Conservation (phyloP, 2,888 invertebrate species). For the Eumacrocentrus americanus region DNA sequence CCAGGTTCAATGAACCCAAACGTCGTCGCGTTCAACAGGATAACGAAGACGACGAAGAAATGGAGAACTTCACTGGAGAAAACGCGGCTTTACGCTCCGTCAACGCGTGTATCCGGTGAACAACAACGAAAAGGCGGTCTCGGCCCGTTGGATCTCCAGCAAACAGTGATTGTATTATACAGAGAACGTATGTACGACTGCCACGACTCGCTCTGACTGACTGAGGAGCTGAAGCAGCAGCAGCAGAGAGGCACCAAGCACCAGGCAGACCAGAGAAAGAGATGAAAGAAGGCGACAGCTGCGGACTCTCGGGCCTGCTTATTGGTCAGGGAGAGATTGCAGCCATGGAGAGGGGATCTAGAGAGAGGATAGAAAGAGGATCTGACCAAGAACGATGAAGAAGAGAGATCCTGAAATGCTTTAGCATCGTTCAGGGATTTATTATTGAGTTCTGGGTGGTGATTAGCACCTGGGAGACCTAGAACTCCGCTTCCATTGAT, state of each 20-base stretch:
- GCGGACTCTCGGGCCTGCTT: conserved; percentile 23
- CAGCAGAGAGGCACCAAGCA: conserved; percentile 7
- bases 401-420: too few relatives aligned
- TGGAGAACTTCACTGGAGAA: conserved; percentile 12
- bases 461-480: too few relatives aligned
- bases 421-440: too few relatives aligned
- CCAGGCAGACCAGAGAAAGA: conserved; percentile 26
- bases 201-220: conserved; percentile 31
- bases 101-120: conserved; percentile 29
- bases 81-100: conserved; percentile 29
- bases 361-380: too few relatives aligned
- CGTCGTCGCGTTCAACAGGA: not conserved
- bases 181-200: not conserved
- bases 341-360: too few relatives aligned
- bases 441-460: too few relatives aligned
- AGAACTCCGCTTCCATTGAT: too few relatives aligned
- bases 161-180: not conserved
- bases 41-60: not conserved
- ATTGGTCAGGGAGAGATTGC: not conserved
- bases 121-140: not conserved
- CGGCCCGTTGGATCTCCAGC: not conserved
- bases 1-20: conserved; percentile 24
- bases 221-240: conserved; percentile 27
- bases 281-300: conserved; percentile 28
- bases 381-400: too few relatives aligned